A percentile compares a stretch with the other conserved stretches of the same genome.
phyloP scores from a whole-genome alignment of 2,113 vertebrate genomes.

The Sterrhoptilus dennistouni region DNA sequence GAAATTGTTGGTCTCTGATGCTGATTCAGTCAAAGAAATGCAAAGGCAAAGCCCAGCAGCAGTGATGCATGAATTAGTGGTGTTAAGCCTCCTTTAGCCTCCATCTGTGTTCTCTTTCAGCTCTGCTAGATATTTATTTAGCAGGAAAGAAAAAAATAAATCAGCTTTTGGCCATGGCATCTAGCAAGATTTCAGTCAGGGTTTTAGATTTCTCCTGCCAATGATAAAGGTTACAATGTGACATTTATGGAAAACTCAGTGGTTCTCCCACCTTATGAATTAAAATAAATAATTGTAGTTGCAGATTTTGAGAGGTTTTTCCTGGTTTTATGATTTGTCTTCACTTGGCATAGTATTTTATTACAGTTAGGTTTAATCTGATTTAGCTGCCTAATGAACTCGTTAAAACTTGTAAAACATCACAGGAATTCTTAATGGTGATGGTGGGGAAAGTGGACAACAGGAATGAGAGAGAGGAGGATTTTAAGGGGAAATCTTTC shows the following conservation, averaged over 20 bases:
- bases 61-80: not conserved
- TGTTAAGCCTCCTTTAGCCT: conserved; percentile 11
- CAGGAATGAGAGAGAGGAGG: not conserved
- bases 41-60: not conserved
- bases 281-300: not conserved
- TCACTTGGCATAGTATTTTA: not conserved
- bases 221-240: not conserved
- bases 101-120: not conserved
- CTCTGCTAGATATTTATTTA: not conserved
- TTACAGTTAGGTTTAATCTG: not conserved
- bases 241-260: not conserved
- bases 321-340: not conserved
- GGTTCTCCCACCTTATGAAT: not conserved
- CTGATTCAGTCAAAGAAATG: conserved; percentile 14
- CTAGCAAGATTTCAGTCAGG: not conserved
- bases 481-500: not conserved
- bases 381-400: not conserved
- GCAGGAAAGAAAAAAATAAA: not conserved
- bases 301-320: not conserved
- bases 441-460: not conserved
- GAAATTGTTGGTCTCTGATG: not conserved
- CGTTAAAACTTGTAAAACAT: not conserved
- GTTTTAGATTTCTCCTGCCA: not conserved
- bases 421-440: not conserved
- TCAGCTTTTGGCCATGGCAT: not conserved